Conservation (phyloP, 2,888 invertebrate genomes). For the Melipona beecheii region DNA sequence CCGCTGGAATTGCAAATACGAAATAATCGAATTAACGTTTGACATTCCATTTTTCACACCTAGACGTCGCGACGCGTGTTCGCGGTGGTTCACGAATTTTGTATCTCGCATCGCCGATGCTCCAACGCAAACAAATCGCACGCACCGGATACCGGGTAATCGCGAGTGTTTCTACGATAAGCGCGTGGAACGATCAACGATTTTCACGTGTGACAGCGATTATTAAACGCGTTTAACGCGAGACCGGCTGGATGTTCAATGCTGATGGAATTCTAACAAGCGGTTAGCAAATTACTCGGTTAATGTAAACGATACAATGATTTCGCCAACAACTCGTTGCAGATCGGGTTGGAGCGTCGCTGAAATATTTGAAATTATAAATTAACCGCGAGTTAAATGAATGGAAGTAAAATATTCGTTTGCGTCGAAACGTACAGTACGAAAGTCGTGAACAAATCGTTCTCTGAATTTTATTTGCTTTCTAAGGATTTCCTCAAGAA, state of each 20-base stretch:
- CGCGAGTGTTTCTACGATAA: neutral
- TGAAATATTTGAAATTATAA: neutral
- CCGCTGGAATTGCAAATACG: neutral
- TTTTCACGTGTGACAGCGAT: constrained; percentile 2
- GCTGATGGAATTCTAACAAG: constrained; percentile 7
- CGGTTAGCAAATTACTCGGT: constrained; percentile 28
- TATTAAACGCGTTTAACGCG: constrained; percentile 24
- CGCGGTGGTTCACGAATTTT: neutral
- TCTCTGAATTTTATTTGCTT: neutral
- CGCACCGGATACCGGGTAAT: neutral
- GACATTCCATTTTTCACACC: neutral
- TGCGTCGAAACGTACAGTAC: neutral
- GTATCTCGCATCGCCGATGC: neutral
- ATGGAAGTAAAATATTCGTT: neutral
- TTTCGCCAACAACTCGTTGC: constrained; percentile 11
- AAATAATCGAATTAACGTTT: constrained; percentile 16
- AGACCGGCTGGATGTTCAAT: neutral
- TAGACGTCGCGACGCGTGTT: neutral
- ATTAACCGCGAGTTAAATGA: no score
- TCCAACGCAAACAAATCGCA: constrained; percentile 3
- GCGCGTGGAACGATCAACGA: constrained; percentile 7
- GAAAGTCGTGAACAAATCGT: neutral
- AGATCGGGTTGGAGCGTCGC: neutral
- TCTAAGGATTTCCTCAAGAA: neutral
- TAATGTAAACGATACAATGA: constrained; percentile 36